These are phyloP conservation scores for Phrynosoma platyrhinos DNA, from an alignment of 2,113 vertebrate species.

Conservation along the genomic window DNA sequence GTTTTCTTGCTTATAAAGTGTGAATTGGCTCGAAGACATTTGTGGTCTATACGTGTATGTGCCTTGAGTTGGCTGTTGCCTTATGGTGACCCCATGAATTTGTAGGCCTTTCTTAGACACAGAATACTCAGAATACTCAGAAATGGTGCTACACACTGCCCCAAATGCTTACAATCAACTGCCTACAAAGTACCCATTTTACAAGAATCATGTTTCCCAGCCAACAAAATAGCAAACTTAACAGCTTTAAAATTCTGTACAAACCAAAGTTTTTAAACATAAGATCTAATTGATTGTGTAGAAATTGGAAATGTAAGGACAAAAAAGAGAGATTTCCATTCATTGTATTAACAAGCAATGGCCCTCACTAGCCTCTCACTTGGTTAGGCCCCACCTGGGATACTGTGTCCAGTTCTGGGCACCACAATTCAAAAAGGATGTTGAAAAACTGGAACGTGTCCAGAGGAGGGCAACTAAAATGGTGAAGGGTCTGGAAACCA, in stretches of 20 bases:
- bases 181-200: neutral
- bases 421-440: no score
- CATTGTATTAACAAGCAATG: neutral
- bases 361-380: neutral
- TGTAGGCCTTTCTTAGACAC: no score
- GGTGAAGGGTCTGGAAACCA: no score
- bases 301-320: neutral
- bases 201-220: neutral
- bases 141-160: neutral
- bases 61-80: no score
- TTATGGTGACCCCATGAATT: no score
- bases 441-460: no score
- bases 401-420: no score
- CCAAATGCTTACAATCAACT: neutral
- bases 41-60: no score
- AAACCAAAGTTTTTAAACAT: neutral
- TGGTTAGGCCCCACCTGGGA: no score
- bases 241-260: neutral
- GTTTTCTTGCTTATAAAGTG: slow-evolving; percentile 3
- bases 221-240: neutral
- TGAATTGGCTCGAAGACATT: neutral
- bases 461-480: no score
- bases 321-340: neutral
- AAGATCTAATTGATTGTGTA: neutral
- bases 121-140: no score